Evolutionary conservation across 1,140 invertebrate species (phyloP).

Genomic region (Musca vetustissima): DNA sequence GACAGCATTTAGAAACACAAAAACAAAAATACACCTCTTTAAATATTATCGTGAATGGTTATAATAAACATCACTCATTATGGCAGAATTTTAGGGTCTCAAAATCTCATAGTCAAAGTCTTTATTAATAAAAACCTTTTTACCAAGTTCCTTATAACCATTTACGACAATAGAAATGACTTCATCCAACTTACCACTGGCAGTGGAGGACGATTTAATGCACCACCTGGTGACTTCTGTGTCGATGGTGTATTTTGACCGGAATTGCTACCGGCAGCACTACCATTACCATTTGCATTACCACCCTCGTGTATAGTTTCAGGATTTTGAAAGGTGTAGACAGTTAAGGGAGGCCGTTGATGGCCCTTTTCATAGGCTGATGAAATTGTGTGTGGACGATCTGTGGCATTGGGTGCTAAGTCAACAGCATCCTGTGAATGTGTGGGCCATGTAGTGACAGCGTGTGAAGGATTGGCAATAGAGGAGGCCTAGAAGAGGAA

Average conservation of each 20-base stretch:
- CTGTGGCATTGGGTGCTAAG: conserved; percentile 64
- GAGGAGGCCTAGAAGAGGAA: conserved; percentile 42
- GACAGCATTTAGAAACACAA: conserved; percentile 15
- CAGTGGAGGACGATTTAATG: conserved; percentile 60
- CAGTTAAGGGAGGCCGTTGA: conserved; percentile 80
- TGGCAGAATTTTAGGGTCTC: no score
- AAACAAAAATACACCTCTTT: no score
- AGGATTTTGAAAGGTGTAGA: conserved; percentile 84
- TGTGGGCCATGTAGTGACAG: conserved; percentile 55
- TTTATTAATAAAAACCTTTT: no score
- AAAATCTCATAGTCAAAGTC: no score
- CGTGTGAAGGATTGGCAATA: conserved; percentile 51
- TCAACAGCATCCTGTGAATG: conserved; percentile 67
- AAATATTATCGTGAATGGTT: no score
- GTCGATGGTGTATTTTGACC: conserved; percentile 45
- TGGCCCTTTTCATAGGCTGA: conserved; percentile 84
- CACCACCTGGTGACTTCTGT: conserved; percentile 51
- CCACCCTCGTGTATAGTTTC: conserved; percentile 59
- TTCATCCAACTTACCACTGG: conserved; percentile 61
- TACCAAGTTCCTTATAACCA: no score
- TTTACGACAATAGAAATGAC: no score
- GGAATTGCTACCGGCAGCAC: conserved; percentile 28
- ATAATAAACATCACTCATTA: background rate
- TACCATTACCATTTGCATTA: conserved; percentile 24
- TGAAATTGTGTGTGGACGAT: conserved; percentile 92